Base-by-base conservation (phyloP, 2,888 invertebrate genomes). In the Sinelater perroti region DNA sequence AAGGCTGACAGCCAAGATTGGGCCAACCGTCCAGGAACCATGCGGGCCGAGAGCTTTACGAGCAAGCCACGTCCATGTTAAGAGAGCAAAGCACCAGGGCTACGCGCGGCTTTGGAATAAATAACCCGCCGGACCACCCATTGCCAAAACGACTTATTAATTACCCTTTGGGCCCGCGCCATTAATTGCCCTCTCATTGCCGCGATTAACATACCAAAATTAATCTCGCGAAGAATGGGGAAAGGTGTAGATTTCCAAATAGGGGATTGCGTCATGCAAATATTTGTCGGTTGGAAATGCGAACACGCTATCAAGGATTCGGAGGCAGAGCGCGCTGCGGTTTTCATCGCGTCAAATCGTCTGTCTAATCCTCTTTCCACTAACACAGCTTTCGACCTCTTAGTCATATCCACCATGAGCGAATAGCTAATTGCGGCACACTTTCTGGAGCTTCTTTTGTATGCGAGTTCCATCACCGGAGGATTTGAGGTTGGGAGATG, bases 271-370 rank as follows among this genome's bases (percentile, higher is more conserved):
- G 42, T 58, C 57, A 58, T 40, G n/a, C n/a, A 13, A 57, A 58
- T 52, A 58, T 31, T 51, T 30, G 51, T 56, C 45, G 31, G 51
- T 30, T 36, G 14, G 38, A 17, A 30, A 56, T 56, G 52, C 26
- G 33, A 46, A 56, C 52, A 47, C 53, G 47, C 53, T 53, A 58
- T 58, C 17, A 53, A 11, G 26, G 46, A 17, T 44, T 36, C 11
- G 42, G 16, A 18, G 3, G 31, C 2, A 46, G 50, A 45, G 54
- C 46, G 30, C 51, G 45, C 40, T 60, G 54, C 31, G 51, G 59
- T 55, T 60, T 52, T 60, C 18, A 55, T 51, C 7, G 50, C 55
- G 59, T 60, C 59, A 55, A 50, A 20, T 51, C 38, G 59, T 60
- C 59, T 59, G 53, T 26, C 31, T 31, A 53, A 57, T 51, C 45